Conservation (phyloP, 2,888 invertebrate species). For the Strigamia transsilvanica region DNA sequence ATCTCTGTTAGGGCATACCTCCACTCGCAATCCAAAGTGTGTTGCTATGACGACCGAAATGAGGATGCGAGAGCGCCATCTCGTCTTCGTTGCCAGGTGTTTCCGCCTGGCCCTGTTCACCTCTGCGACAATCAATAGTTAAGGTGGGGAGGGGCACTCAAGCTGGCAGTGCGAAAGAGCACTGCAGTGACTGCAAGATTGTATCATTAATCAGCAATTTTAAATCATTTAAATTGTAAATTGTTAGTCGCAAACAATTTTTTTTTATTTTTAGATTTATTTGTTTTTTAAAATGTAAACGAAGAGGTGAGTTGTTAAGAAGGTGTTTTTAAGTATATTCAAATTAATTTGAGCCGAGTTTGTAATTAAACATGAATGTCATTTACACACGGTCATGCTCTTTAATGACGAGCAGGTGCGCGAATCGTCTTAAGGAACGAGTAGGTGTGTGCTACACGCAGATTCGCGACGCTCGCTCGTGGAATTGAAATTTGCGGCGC, state of each 20-base stretch:
- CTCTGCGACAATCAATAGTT: slow-evolving; percentile 42
- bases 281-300: slow-evolving; percentile 32
- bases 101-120: slow-evolving; percentile 31
- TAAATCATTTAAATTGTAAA: not conserved
- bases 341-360: slow-evolving; percentile 24
- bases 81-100: slow-evolving; percentile 43
- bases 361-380: slow-evolving; percentile 37
- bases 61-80: slow-evolving; percentile 46
- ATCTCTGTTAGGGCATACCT: slow-evolving; percentile 22
- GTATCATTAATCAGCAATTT: slow-evolving; percentile 6
- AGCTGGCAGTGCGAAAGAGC: not conserved
- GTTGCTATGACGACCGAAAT: slow-evolving; percentile 34
- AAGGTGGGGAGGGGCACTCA: not conserved
- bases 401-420: slow-evolving; percentile 43
- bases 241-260: not conserved
- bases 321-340: slow-evolving; percentile 40
- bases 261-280: not conserved
- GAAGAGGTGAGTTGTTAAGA: slow-evolving; percentile 29
- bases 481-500: slow-evolving; percentile 47
- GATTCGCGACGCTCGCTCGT: slow-evolving; percentile 25
- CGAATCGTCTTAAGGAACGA: not conserved
- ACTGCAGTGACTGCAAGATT: not conserved
- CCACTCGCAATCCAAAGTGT: slow-evolving; percentile 32
- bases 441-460: not conserved
- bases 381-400: slow-evolving; percentile 45